Percentiles rank a stretch among this genome's conserved stretches.
These are phyloP conservation scores for Lepus timidus DNA, from an alignment of 2,113 vertebrate species.

Conservation along the genomic window DNA sequence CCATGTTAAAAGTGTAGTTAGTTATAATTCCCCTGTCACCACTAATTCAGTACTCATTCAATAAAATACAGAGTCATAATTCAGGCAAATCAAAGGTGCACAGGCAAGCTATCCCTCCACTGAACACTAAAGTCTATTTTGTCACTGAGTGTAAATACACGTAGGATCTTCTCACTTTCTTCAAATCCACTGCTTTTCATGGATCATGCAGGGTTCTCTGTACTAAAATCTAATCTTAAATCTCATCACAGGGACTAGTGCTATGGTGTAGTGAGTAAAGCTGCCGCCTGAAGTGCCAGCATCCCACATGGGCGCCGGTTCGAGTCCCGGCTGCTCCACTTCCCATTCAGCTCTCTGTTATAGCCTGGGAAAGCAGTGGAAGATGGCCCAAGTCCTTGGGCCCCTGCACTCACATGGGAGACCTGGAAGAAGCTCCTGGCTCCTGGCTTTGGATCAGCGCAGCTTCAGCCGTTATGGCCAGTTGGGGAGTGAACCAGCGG, in stretches of 20 bases:
- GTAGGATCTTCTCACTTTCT: not conserved
- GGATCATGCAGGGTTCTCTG: not conserved
- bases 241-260: not conserved
- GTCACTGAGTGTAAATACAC: not conserved
- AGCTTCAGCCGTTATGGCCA: too few relatives aligned
- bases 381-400: too few relatives aligned
- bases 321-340: too few relatives aligned
- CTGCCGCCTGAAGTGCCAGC: too few relatives aligned
- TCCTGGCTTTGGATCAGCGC: too few relatives aligned
- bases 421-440: too few relatives aligned
- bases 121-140: not conserved
- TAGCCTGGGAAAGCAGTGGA: too few relatives aligned
- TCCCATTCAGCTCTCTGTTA: too few relatives aligned
- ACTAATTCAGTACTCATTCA: not conserved
- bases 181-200: not conserved
- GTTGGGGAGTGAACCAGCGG: too few relatives aligned
- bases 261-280: too few relatives aligned
- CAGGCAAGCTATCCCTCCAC: not conserved
- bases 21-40: not conserved
- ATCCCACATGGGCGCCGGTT: too few relatives aligned
- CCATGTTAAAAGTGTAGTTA: constrained; percentile 8
- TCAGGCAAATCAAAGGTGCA: not conserved
- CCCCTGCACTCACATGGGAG: too few relatives aligned
- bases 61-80: constrained; percentile 26
- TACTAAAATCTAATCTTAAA: not conserved